Evolutionary conservation across 1,140 invertebrate species (phyloP).

Genomic region (Archivesica marissinica): DNA sequence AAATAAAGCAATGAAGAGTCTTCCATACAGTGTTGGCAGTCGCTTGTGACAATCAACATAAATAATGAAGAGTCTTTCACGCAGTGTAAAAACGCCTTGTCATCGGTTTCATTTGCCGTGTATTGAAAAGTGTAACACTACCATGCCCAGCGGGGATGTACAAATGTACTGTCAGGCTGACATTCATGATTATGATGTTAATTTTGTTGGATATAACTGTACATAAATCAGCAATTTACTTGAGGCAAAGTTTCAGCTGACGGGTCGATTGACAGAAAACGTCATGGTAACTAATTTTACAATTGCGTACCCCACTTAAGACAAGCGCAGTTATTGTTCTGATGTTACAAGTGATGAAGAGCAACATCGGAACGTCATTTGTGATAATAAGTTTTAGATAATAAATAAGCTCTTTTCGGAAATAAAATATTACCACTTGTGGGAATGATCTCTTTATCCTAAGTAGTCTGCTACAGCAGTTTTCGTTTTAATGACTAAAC

Average conservation of each 20-base stretch:
- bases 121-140: not conserved
- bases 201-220: not conserved
- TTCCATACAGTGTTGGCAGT: too few relatives aligned
- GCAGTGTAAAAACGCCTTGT: too few relatives aligned
- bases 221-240: constrained; percentile 9
- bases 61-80: too few relatives aligned
- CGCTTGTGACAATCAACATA: too few relatives aligned
- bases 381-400: not conserved
- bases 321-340: not conserved
- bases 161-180: not conserved
- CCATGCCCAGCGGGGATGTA: not conserved
- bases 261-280: constrained; percentile 5
- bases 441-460: not conserved
- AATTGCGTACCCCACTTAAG: not conserved
- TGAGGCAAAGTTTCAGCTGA: not conserved
- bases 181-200: not conserved
- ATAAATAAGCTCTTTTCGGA: not conserved
- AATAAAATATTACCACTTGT: not conserved
- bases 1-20: too few relatives aligned
- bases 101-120: not conserved
- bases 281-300: not conserved
- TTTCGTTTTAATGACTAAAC: not conserved
- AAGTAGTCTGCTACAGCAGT: not conserved
- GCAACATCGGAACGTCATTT: not conserved
- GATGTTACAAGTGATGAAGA: not conserved